Evolutionary conservation across 2,888 invertebrate genomes (phyloP).

Genomic region (Zygaena filipendulae): DNA sequence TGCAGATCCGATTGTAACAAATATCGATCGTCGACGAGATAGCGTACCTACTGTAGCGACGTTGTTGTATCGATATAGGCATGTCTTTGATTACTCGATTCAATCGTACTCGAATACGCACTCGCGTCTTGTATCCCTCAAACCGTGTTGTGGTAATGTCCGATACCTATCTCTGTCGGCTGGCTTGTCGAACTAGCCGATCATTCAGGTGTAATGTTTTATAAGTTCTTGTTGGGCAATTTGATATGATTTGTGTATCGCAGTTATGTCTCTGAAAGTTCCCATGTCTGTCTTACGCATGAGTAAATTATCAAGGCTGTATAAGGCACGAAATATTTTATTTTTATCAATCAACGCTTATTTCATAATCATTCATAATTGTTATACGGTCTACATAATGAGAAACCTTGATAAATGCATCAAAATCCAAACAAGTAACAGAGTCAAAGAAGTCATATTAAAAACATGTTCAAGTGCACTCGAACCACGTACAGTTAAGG

Average conservation of each 20-base stretch:
- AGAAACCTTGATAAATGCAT: too few species aligned
- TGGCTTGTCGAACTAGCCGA: conserved; percentile 42
- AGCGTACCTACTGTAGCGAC: conserved; percentile 42
- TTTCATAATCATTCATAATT: too few species aligned
- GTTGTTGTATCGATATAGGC: conserved; percentile 61
- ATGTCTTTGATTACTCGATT: conserved; percentile 64
- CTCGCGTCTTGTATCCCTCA: conserved; percentile 30
- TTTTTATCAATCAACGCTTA: too few species aligned
- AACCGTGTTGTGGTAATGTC: conserved; percentile 47
- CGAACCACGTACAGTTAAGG: too few species aligned
- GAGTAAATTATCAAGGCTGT: too few species aligned
- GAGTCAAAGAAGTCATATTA: too few species aligned
- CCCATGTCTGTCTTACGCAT: too few species aligned
- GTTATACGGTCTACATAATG: too few species aligned
- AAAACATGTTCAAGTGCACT: too few species aligned
- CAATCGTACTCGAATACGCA: conserved; percentile 47
- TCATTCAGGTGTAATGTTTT: conserved; percentile 47
- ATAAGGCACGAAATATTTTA: too few species aligned
- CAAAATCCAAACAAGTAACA: too few species aligned
- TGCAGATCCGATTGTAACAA: conserved; percentile 49
- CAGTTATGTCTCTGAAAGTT: too few species aligned
- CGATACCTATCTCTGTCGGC: conserved; percentile 57
- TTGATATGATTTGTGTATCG: conserved; percentile 47
- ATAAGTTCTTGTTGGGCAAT: conserved; percentile 54
- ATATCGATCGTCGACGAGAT: conserved; percentile 58